Evolutionary conservation across 2,797 vertebrate genomes (phyloP).

Genomic region (Falco cherrug): DNA sequence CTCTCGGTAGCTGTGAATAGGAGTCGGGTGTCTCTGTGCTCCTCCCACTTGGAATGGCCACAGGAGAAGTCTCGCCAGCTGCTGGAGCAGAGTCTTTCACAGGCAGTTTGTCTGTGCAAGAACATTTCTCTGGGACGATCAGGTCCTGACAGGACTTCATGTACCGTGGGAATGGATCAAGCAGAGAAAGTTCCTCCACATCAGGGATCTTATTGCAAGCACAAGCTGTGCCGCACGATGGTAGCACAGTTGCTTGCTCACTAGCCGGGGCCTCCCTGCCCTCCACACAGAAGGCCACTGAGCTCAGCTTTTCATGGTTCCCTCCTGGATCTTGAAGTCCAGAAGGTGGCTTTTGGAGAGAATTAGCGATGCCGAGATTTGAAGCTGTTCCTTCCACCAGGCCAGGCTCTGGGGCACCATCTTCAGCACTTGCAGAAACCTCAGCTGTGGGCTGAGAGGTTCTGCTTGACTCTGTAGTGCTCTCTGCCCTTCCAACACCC

Average conservation of each 20-base stretch:
- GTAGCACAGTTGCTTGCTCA: neutral
- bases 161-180: constrained; percentile 80
- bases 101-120: constrained; percentile 51
- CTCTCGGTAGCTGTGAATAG: neutral
- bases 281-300: neutral
- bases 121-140: constrained; percentile 78
- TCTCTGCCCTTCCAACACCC: constrained; percentile 58
- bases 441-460: constrained; percentile 52
- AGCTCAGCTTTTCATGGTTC: constrained; percentile 52
- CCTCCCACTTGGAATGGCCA: neutral
- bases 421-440: constrained; percentile 64
- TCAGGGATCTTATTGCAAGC: constrained; percentile 73
- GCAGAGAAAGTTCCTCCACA: constrained; percentile 78
- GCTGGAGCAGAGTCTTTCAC: constrained; percentile 25
- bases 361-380: constrained; percentile 49
- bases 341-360: constrained; percentile 42
- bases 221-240: neutral
- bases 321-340: constrained; percentile 67
- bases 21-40: constrained; percentile 28
- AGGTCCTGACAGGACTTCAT: constrained; percentile 82
- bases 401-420: constrained; percentile 66
- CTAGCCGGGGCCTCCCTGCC: neutral
- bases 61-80: constrained; percentile 50
- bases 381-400: constrained; percentile 54
- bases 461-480: constrained; percentile 42